Base-by-base conservation (phyloP, 2,113 vertebrate species). In the Verasper variegatus region DNA sequence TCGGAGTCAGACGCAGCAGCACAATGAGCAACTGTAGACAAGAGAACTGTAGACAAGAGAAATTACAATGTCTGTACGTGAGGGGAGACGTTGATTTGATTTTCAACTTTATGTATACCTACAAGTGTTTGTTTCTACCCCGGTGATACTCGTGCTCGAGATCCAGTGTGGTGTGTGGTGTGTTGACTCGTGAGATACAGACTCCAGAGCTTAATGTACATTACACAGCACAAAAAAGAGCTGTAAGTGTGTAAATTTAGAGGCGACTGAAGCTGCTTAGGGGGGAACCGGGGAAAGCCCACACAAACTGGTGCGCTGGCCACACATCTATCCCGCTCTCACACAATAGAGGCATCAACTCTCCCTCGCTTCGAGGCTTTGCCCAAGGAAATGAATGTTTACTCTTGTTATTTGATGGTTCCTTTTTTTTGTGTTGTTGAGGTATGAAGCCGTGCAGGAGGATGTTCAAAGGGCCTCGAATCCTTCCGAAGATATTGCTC, bases 321-420 rank as follows among this genome's bases (percentile, higher is more conserved):
- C 70, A 74, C 71, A 82, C 72, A 81, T 80, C 67, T 57, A 64
- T 74, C 83, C 80, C 51, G 6, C 24, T 62, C 27, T 69, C 58
- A 61, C 71, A 69, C 69, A 81, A 76, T 76, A 52, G 40, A 86
- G 61, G 68, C 68, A 79, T 73, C 71, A 65, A 49, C 56, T 66
- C 59, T 65, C 56, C 73, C 73, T 71, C 3, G 11, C 59, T 81
- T 20, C 49, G 40, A 64, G 55, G 71, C 66, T 78, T 76, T 63
- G 40, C 60, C 18, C 51, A 21, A 80, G 79, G 79, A 85, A 80
- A 80, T 68, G 9, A 72, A 75, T 73, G 80, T 81, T 78, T 81
- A 59, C 74, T 77, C 75, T 67, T 45, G 13, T 81, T 70, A 57
- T 80, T 68, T 65, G 26, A 68, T 68, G 68, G 70, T 74, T 83